Conservation (phyloP, 2,888 invertebrate species). For the Rotaria sp. region DNA sequence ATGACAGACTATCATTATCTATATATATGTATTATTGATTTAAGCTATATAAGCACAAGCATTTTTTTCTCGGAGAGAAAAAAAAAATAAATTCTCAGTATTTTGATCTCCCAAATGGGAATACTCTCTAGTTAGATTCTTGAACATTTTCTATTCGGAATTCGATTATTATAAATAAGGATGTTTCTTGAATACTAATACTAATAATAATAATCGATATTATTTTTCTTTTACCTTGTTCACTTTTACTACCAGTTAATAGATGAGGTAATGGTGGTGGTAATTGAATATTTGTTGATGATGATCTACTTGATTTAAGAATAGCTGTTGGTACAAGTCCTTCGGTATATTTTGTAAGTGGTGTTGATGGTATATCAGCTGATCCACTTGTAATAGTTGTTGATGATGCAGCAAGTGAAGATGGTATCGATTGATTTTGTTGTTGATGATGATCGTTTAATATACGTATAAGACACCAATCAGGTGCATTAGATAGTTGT, state of each 20-base stretch:
- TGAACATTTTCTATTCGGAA: not conserved
- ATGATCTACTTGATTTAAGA: not conserved
- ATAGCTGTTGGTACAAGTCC: not conserved
- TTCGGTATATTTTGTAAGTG: not conserved
- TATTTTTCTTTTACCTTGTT: not conserved
- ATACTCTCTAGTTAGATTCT: not conserved
- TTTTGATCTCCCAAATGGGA: not conserved
- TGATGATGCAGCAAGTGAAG: not conserved
- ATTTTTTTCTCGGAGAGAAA: not conserved
- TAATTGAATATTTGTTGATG: not conserved
- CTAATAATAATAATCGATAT: too few species aligned
- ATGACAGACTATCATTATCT: not conserved
- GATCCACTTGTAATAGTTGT: not conserved
- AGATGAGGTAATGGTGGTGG: not conserved
- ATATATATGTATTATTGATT: not conserved
- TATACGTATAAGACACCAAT: constrained; percentile 4
- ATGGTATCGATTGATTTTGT: not conserved
- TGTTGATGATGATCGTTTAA: constrained; percentile 8
- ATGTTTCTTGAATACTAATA: too few species aligned
- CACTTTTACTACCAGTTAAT: not conserved
- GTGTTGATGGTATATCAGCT: not conserved
- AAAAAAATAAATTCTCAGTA: not conserved
- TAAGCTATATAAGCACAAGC: not conserved
- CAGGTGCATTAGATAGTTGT: not conserved
- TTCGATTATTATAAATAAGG: not conserved